A percentile compares a stretch with the other conserved stretches of the same genome.
Conservation (phyloP, 1,140 invertebrate genomes). For the Cataglyphis hispanica region DNA sequence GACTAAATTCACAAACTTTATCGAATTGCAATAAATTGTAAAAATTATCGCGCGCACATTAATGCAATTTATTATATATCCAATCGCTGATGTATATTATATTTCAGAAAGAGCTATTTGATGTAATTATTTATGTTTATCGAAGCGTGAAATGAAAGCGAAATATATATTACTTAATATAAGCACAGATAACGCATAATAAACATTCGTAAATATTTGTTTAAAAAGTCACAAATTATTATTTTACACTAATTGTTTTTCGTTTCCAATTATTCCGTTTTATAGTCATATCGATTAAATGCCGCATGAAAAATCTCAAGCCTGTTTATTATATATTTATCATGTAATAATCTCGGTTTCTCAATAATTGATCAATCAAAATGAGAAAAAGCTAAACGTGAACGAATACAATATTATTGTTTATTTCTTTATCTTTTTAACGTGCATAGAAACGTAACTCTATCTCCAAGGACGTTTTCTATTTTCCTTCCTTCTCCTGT, state of each 20-base stretch:
- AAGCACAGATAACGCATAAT: neutral
- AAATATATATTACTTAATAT: neutral
- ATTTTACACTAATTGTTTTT: neutral
- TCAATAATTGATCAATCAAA: slow-evolving; percentile 21
- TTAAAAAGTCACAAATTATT: no score
- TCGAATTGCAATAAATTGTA: slow-evolving; percentile 19
- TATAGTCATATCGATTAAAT: neutral
- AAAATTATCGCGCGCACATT: slow-evolving; percentile 34
- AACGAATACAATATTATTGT: neutral
- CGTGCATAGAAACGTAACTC: slow-evolving; percentile 10
- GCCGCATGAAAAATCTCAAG: neutral
- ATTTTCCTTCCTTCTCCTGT: neutral
- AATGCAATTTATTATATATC: neutral
- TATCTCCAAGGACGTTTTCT: slow-evolving; percentile 32
- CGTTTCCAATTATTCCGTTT: neutral
- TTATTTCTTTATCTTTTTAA: slow-evolving; percentile 19
- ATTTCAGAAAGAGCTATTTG: neutral
- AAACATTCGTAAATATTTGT: neutral
- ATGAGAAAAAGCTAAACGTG: neutral
- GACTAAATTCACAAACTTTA: slow-evolving; percentile 8
- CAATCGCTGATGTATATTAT: neutral
- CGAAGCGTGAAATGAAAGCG: neutral
- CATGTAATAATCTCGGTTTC: slow-evolving; percentile 13
- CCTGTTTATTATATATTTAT: slow-evolving; percentile 7
- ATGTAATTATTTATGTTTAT: neutral